A percentile compares a stretch with the other conserved stretches of the same genome.
Evolutionary conservation across 2,113 vertebrate species (phyloP).

Genomic region (Ploceus nigricollis): DNA sequence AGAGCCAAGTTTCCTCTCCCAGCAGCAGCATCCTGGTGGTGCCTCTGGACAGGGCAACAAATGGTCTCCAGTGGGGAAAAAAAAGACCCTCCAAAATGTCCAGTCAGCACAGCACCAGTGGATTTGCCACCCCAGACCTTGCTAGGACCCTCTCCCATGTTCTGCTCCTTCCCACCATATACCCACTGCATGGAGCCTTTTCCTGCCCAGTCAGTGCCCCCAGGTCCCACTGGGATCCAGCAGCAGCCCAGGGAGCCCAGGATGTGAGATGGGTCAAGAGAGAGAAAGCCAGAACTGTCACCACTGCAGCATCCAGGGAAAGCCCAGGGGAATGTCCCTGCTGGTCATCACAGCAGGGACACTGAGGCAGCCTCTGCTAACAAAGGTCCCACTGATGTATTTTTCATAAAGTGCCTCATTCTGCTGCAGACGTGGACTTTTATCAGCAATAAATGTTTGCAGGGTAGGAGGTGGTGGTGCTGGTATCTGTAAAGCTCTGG

Average conservation of each 20-base stretch:
- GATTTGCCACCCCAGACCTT: not conserved
- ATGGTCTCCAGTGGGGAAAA: accelerated
- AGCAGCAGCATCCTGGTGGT: not conserved
- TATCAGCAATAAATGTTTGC: not conserved
- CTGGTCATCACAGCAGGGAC: not conserved
- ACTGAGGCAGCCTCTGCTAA: not conserved
- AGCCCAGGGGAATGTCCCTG: not conserved
- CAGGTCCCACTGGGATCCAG: not conserved
- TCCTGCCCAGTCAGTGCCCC: not conserved
- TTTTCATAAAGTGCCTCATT: not conserved
- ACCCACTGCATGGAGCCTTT: not conserved
- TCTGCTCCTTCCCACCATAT: not conserved
- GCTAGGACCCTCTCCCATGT: accelerated
- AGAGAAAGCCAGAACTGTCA: not conserved
- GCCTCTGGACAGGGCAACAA: not conserved
- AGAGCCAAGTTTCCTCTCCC: not conserved
- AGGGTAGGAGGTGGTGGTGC: not conserved
- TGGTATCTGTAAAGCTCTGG: not conserved
- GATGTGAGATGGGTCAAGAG: accelerated
- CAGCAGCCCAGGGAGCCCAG: not conserved
- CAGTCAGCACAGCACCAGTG: accelerated
- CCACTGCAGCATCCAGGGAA: not conserved
- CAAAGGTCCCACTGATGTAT: not conserved
- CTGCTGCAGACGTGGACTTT: not conserved
- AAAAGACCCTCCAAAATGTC: not conserved